Evolutionary conservation across 2,888 invertebrate species (phyloP), one percentile per base, ranked within the genome.

Genomic region (Bursaphelenchus okinawaensis): DNA sequence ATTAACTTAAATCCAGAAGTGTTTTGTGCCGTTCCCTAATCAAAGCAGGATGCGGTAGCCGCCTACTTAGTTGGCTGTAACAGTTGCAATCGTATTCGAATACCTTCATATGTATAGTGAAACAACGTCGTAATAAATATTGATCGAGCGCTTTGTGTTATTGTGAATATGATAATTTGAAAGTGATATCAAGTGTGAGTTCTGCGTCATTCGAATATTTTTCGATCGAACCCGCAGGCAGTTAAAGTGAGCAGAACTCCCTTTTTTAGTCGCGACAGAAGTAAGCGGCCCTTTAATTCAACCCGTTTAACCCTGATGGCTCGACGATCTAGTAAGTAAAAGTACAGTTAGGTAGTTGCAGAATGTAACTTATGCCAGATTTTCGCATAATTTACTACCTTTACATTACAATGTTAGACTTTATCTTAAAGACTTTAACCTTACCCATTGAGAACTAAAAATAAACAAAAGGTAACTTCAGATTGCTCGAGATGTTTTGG

Each of bases 401-500:
- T n/a, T n/a, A n/a, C n/a, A n/a, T n/a, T n/a, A n/a, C n/a, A n/a
- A n/a, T n/a, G n/a, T n/a, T n/a, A n/a, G n/a, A n/a, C n/a, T n/a
- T n/a, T n/a, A n/a, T n/a, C n/a, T n/a, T n/a, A n/a, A n/a, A n/a
- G n/a, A n/a, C n/a, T n/a, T n/a, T n/a, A n/a, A n/a, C n/a, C n/a
- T n/a, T n/a, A n/a, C n/a, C n/a, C n/a, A n/a, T n/a, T n/a, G 1
- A 40, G 1, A 40, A 16, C 12, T 29, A 9, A 40, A 40, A 40
- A 40, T 40, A 40, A 40, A 16, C 1, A 40, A 16, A n/a, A 40
- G n/a, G 40, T 1, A 24, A 16, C 24, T 59, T 59, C 52, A 59
- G 29, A 29, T 69, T 67, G 68, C 52, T n/a, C 50, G 9, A 54
- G 23, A 31, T 24, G 61, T 23, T 23, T 50, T 12, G 27, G 28